These are phyloP conservation scores for Etheostoma nigrum DNA, from an alignment of 2,797 vertebrate species.

Conservation along the genomic window DNA sequence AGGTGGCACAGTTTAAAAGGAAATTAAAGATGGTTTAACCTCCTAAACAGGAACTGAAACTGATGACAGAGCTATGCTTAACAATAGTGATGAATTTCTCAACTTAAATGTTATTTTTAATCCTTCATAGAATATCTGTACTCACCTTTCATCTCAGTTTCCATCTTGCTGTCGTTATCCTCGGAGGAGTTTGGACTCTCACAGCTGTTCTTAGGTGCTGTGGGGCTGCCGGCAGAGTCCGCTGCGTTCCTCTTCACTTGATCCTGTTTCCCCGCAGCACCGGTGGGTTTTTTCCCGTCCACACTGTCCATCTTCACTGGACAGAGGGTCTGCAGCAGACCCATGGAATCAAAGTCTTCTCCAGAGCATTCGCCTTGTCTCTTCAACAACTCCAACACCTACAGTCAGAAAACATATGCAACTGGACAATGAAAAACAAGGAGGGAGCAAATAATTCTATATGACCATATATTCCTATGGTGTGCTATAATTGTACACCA, in stretches of 20 bases:
- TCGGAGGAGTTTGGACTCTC: not conserved
- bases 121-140: no score
- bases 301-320: conserved; percentile 88
- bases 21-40: not conserved
- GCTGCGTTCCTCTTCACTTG: fast-evolving
- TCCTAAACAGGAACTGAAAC: no score
- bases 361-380: conserved; percentile 72
- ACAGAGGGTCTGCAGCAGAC: conserved; percentile 88
- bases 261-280: conserved; percentile 13
- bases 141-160: conserved; percentile 86
- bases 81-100: not conserved
- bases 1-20: not conserved
- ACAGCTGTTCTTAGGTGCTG: not conserved
- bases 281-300: conserved; percentile 78
- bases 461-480: no score
- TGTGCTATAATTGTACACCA: no score
- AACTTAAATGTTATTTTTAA: not conserved
- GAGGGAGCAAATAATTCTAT: no score
- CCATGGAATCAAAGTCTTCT: conserved; percentile 86
- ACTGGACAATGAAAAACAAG: no score
- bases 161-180: conserved; percentile 16
- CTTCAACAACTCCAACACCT: conserved; percentile 90
- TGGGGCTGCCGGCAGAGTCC: not conserved
- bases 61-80: not conserved
- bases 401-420: not conserved